A percentile compares a stretch with the other conserved stretches of the same genome.
phyloP scores from a whole-genome alignment of 2,888 invertebrate genomes.

The Acrobeloides nanus region DNA sequence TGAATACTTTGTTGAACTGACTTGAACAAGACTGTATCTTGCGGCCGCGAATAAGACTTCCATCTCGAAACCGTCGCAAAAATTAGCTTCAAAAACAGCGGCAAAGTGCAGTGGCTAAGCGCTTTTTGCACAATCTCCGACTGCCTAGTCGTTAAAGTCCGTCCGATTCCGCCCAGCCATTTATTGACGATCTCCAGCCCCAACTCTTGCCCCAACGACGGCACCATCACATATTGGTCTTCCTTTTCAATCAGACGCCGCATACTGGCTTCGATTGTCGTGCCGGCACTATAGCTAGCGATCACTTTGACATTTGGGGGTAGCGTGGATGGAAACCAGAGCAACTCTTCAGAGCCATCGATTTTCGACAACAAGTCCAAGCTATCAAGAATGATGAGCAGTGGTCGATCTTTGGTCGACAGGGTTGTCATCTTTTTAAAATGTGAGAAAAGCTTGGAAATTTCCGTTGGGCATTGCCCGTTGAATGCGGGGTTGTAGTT shows the following conservation, averaged over 20 bases:
- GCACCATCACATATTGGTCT: conserved; percentile 81
- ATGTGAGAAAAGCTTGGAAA: conserved; percentile 87
- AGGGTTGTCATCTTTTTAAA: conserved; percentile 83
- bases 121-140: conserved; percentile 37
- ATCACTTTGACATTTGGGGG: conserved; percentile 60
- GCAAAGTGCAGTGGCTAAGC: conserved; percentile 64
- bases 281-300: conserved; percentile 39
- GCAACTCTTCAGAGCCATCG: conserved; percentile 85
- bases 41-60: conserved; percentile 88
- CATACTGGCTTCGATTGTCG: conserved; percentile 36
- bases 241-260: conserved; percentile 72
- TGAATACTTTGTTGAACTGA: conserved; percentile 45
- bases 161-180: conserved; percentile 82
- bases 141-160: conserved; percentile 70
- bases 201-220: conserved; percentile 76
- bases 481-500: conserved; percentile 64
- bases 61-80: conserved; percentile 91
- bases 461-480: conserved; percentile 84
- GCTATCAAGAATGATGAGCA: conserved; percentile 80
- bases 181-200: conserved; percentile 79
- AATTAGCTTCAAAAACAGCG: conserved; percentile 91
- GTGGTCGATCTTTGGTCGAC: conserved; percentile 73
- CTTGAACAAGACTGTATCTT: conserved; percentile 82
- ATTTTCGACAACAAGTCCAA: conserved; percentile 91
- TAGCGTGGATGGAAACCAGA: conserved; percentile 85